phyloP scores from a whole-genome alignment of 2,113 vertebrate genomes.

The Grammomys surdaster region DNA sequence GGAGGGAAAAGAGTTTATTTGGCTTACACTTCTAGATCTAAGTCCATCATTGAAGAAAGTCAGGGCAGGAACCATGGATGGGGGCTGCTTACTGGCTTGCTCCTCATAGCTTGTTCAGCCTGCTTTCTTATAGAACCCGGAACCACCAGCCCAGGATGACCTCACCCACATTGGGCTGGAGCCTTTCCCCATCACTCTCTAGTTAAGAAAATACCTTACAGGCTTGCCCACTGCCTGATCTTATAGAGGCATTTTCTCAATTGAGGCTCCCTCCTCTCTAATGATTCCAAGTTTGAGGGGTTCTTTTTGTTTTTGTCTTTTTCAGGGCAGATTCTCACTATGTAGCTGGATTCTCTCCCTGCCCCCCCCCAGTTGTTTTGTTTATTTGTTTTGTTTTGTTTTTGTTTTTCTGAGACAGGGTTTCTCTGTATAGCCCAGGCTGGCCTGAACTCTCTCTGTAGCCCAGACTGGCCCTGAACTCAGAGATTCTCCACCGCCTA shows the following conservation, averaged over 20 bases:
- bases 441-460: not conserved
- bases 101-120: not conserved
- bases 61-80: not conserved
- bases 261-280: not conserved
- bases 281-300: not conserved
- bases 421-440: not conserved
- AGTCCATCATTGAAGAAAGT: not conserved
- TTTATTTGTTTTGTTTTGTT: not conserved
- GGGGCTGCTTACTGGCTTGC: not conserved
- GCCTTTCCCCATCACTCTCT: not conserved
- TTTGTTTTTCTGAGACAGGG: not conserved
- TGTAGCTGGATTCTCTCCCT: not conserved
- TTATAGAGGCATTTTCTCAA: not conserved
- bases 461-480: not conserved
- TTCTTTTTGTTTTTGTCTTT: not conserved
- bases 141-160: not conserved
- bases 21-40: not conserved
- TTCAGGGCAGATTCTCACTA: not conserved
- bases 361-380: not conserved
- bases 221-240: not conserved
- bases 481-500: not conserved
- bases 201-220: not conserved
- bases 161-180: not conserved
- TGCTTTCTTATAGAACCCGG: not conserved
- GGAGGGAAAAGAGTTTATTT: not conserved